Percentiles rank a stretch among this genome's conserved stretches.
Evolutionary conservation across 2,113 vertebrate genomes (phyloP).

Genomic region (Gopherus flavomarginatus): DNA sequence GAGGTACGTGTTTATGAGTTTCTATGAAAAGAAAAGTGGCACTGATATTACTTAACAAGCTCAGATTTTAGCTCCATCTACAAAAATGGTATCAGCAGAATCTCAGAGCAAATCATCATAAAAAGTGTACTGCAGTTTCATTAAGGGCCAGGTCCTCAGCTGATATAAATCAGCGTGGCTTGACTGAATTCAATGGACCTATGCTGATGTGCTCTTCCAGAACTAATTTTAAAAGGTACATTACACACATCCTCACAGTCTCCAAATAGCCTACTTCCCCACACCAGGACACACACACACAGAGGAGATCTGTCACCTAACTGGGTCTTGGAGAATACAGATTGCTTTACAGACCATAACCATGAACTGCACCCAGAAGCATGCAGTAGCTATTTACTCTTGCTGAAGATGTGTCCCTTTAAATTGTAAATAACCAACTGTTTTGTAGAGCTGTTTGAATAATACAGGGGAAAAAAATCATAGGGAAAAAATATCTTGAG

Average conservation of each 20-base stretch:
- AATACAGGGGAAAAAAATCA: no score
- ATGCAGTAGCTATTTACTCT: no score
- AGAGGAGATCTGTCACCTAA: background rate
- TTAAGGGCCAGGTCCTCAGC: background rate
- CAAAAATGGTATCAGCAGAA: background rate
- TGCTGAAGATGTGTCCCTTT: no score
- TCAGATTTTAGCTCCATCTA: background rate
- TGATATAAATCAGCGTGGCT: background rate
- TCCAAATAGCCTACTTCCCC: background rate
- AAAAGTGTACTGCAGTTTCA: background rate
- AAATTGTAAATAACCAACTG: no score
- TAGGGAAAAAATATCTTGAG: no score
- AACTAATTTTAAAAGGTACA: background rate
- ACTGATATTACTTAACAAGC: background rate
- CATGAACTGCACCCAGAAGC: background rate
- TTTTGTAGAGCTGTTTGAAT: no score
- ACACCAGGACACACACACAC: background rate
- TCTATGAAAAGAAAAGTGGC: background rate
- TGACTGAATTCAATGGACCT: background rate
- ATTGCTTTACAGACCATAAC: fast-evolving
- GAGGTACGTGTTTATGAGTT: conserved; percentile 81
- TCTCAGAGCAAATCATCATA: background rate
- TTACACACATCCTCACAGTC: background rate
- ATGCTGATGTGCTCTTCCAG: background rate
- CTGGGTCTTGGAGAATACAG: background rate